Evolutionary conservation across 2,888 invertebrate species (phyloP).

Genomic region (Hirtodrosophila cameraria): DNA sequence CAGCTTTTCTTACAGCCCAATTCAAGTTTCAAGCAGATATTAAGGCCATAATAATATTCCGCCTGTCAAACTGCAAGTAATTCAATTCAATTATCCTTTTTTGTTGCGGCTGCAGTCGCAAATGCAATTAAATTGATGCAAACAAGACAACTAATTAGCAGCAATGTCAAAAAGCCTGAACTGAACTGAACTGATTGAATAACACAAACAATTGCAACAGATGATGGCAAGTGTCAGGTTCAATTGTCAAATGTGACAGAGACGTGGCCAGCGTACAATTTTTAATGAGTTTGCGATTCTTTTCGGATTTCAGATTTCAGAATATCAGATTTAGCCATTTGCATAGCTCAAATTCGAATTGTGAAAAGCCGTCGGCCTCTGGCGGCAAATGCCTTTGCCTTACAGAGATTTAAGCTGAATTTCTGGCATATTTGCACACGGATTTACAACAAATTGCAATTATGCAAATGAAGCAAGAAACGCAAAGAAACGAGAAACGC

Average conservation of each 20-base stretch:
- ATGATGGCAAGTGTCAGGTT: conserved; percentile 52
- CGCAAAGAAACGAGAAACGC: conserved; percentile 17
- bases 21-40: background rate
- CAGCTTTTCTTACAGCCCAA: too few species aligned
- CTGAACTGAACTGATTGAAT: conserved; percentile 44
- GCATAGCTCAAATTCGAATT: conserved; percentile 33
- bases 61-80: background rate
- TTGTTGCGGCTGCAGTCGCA: conserved; percentile 9
- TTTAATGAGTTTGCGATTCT: conserved; percentile 44
- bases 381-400: conserved; percentile 49
- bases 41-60: background rate
- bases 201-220: conserved; percentile 45
- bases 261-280: conserved; percentile 6
- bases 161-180: conserved; percentile 29
- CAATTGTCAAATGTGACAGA: conserved; percentile 42
- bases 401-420: conserved; percentile 54
- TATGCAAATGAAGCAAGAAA: conserved; percentile 62
- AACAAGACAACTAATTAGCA: conserved; percentile 61
- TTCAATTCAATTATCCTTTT: conserved; percentile 22
- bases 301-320: conserved; percentile 9
- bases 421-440: conserved; percentile 72
- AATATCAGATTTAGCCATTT: too few species aligned
- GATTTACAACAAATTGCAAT: conserved; percentile 77
- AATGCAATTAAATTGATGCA: conserved; percentile 22
- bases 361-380: conserved; percentile 71